A percentile compares a stretch with the other conserved stretches of the same genome.
phyloP scores from a whole-genome alignment of 2,888 invertebrate species.

The Onthophagus sagittarius region DNA sequence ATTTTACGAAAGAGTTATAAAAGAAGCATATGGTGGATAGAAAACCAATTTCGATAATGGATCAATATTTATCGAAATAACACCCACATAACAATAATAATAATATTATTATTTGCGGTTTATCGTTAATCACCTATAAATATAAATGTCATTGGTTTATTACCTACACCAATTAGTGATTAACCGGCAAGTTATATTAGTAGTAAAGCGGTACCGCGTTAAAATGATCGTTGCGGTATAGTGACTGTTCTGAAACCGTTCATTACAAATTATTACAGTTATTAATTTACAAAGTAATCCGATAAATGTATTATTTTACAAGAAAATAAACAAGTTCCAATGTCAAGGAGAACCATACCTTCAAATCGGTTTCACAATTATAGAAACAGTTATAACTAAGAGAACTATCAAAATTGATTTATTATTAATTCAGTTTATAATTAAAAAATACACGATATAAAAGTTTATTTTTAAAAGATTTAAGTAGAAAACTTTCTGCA shows the following conservation, averaged over 20 bases:
- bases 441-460: no score
- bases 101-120: neutral
- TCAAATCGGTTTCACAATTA: no score
- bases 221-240: neutral
- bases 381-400: no score
- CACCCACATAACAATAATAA: no score
- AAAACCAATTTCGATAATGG: no score
- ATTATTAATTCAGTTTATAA: no score
- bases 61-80: no score
- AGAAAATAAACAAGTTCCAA: neutral
- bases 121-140: neutral
- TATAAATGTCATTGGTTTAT: neutral
- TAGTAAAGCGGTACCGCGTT: neutral
- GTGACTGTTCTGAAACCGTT: neutral
- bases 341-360: neutral
- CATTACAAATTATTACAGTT: neutral
- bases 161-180: neutral
- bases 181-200: neutral
- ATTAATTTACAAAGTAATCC: neutral
- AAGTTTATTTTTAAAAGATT: no score
- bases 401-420: no score
- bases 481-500: no score
- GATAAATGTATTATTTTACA: neutral
- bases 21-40: no score
- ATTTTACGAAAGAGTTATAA: no score